Percentiles rank a stretch among this genome's conserved stretches.
Conservation (phyloP, 2,888 invertebrate genomes). For the Limnephilus lunatus region DNA sequence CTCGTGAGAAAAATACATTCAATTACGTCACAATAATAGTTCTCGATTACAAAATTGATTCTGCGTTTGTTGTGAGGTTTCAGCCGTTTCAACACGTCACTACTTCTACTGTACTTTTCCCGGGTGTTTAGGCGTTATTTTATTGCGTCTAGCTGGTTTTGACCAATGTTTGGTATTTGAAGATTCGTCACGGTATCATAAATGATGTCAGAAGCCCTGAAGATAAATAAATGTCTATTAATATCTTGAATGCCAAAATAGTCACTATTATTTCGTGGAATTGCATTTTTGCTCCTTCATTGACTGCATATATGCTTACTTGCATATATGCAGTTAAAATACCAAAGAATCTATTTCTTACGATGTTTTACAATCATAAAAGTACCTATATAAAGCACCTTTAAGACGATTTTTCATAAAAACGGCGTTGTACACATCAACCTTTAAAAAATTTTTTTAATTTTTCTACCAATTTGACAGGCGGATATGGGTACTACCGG, state of each 20-base stretch:
- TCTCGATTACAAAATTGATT: background rate
- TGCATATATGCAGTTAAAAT: too few relatives aligned
- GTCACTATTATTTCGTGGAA: background rate
- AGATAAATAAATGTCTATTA: background rate
- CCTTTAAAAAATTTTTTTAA: too few relatives aligned
- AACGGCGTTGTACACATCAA: too few relatives aligned
- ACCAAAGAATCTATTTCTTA: too few relatives aligned
- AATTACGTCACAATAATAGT: background rate
- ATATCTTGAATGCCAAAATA: background rate
- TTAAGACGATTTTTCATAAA: too few relatives aligned
- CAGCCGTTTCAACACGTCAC: background rate
- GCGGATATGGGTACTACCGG: too few relatives aligned
- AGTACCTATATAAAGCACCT: too few relatives aligned
- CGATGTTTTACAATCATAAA: too few relatives aligned
- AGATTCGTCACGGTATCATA: background rate
- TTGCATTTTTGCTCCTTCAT: background rate
- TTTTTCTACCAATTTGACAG: too few relatives aligned
- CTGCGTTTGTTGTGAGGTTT: background rate
- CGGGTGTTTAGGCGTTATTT: background rate
- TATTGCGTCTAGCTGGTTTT: background rate
- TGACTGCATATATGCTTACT: background rate
- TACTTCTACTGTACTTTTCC: background rate
- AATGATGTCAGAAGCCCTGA: background rate
- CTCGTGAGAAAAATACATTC: slow-evolving; percentile 7
- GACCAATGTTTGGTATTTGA: background rate